Percentiles rank a stretch among this genome's conserved stretches.
These are phyloP conservation scores for Camponotus fellah DNA, from an alignment of 2,888 invertebrate species.

Conservation along the genomic window DNA sequence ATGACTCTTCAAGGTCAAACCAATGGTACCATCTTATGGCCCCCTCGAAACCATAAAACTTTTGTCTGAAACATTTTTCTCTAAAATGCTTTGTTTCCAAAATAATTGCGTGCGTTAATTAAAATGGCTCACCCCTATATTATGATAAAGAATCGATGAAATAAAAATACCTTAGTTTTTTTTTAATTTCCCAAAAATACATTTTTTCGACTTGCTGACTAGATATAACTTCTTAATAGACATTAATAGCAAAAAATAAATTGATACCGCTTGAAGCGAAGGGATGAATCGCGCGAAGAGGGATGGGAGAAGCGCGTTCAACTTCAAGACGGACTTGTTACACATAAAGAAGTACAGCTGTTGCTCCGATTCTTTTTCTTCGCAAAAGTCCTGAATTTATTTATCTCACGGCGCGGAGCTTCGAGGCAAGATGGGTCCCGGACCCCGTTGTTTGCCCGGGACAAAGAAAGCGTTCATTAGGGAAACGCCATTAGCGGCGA, in stretches of 20 bases:
- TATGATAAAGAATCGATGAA: too few species aligned
- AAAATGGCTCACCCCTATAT: too few species aligned
- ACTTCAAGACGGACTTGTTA: conserved; percentile 42
- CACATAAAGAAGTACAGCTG: conserved; percentile 44
- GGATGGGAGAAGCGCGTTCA: conserved; percentile 25
- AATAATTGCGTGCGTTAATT: too few species aligned
- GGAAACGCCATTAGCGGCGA: conserved; percentile 83
- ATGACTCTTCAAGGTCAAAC: too few species aligned
- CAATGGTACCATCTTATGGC: too few species aligned
- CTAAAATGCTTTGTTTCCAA: too few species aligned
- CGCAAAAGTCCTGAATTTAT: conserved; percentile 69
- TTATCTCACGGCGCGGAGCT: conserved; percentile 68
- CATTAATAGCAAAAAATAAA: background rate
- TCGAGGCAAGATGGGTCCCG: conserved; percentile 73
- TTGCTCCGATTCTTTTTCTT: conserved; percentile 52
- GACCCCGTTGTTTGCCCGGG: conserved; percentile 80
- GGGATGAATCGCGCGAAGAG: background rate
- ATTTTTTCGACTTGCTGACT: too few species aligned
- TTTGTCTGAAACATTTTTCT: too few species aligned
- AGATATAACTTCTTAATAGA: too few species aligned
- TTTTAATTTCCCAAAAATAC: too few species aligned
- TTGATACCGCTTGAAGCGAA: background rate
- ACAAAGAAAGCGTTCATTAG: conserved; percentile 84
- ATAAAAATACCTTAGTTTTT: too few species aligned
- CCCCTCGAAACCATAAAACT: too few species aligned